Evolutionary conservation across 2,888 invertebrate species (phyloP).

Genomic region (Odontocerum albicorne): DNA sequence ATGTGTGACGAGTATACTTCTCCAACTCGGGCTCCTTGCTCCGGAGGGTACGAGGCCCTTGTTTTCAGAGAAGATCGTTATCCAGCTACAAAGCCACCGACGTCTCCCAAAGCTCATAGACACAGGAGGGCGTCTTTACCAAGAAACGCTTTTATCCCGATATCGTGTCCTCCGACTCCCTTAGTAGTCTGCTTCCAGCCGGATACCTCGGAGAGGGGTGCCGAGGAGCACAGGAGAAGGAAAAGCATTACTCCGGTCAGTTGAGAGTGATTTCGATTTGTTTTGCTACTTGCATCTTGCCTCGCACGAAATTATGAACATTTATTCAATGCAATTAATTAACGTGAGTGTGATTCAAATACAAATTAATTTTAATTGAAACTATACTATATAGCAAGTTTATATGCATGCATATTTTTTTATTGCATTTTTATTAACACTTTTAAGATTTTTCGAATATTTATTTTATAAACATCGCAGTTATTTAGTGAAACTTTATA

Average conservation of each 20-base stretch:
- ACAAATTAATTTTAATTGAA: too few species aligned
- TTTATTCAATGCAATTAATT: too few species aligned
- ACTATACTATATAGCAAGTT: too few species aligned
- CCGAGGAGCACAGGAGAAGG: conserved; percentile 13
- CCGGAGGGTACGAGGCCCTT: background rate
- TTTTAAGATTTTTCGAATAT: too few species aligned
- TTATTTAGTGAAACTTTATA: too few species aligned
- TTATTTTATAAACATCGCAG: too few species aligned
- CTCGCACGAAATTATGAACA: too few species aligned
- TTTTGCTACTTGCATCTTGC: conserved; percentile 18
- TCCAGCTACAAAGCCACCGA: conserved; percentile 12
- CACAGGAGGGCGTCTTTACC: conserved; percentile 18
- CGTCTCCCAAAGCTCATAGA: conserved; percentile 14
- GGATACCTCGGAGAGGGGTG: conserved; percentile 7
- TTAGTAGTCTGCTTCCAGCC: conserved; percentile 19
- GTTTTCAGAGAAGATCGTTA: conserved; percentile 6
- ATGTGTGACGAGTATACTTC: conserved; percentile 15
- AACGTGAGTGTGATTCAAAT: too few species aligned
- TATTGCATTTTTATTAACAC: too few species aligned
- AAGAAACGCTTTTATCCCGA: conserved; percentile 12
- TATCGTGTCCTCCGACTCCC: conserved; percentile 6
- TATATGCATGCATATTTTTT: too few species aligned
- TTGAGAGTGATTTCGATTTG: conserved; percentile 8
- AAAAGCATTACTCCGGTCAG: conserved; percentile 22
- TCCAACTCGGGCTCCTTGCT: too few species aligned